phyloP scores from a whole-genome alignment of 2,113 vertebrate genomes.

The Cyphomyrus plagiostoma region DNA sequence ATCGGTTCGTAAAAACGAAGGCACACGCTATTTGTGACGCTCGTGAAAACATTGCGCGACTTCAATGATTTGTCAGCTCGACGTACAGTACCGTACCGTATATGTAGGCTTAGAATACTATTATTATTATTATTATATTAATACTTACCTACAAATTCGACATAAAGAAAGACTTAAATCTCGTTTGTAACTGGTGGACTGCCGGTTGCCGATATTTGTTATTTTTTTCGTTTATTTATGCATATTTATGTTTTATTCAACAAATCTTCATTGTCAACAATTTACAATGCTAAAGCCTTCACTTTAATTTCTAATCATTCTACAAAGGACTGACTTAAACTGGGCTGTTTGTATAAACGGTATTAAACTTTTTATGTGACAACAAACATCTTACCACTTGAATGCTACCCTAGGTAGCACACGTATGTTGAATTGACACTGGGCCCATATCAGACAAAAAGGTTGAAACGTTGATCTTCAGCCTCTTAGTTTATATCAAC shows the following conservation, averaged over 20 bases:
- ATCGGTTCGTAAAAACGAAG: not conserved
- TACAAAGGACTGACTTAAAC: not conserved
- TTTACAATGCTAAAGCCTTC: not conserved
- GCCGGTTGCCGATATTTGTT: not conserved
- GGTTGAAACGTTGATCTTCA: no score
- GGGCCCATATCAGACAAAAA: no score
- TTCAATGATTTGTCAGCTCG: not conserved
- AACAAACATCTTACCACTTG: not conserved
- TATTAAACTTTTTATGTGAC: not conserved
- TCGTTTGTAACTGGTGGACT: not conserved
- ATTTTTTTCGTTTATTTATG: not conserved
- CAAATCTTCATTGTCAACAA: not conserved
- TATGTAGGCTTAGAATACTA: not conserved
- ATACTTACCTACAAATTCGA: not conserved
- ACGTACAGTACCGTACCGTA: not conserved
- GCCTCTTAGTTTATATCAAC: no score
- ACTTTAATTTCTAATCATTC: not conserved
- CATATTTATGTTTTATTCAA: not conserved
- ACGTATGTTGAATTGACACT: no score
- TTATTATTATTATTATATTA: not conserved
- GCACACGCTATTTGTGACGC: not conserved
- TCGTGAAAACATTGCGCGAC: not conserved
- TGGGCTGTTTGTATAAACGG: not conserved
- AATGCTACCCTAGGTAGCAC: not conserved
- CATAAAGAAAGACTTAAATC: not conserved